phyloP scores from a whole-genome alignment of 2,797 vertebrate species.

The Thunnus albacares region DNA sequence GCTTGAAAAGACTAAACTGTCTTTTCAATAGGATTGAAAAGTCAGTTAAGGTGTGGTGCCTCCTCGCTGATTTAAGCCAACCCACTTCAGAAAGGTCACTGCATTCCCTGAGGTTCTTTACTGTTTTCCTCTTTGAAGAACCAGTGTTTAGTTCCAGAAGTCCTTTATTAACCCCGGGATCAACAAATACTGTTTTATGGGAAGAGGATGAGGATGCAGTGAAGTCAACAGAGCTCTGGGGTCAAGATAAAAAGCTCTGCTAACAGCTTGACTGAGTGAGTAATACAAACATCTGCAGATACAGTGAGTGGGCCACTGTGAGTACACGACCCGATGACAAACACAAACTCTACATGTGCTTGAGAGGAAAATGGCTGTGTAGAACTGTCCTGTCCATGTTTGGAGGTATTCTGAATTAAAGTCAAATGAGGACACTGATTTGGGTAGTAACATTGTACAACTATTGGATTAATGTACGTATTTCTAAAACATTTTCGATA shows the following conservation, averaged over 20 bases:
- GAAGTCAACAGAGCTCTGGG: slow-evolving; percentile 65
- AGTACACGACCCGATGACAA: slow-evolving; percentile 43
- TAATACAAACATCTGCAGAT: slow-evolving; percentile 71
- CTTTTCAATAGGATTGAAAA: slow-evolving; percentile 28
- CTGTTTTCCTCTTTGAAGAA: slow-evolving; percentile 67
- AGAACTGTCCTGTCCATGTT: slow-evolving; percentile 22
- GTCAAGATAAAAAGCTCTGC: slow-evolving; percentile 68
- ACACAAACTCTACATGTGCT: slow-evolving; percentile 47
- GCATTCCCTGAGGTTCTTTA: slow-evolving; percentile 52
- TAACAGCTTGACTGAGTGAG: slow-evolving; percentile 67
- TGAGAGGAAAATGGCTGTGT: slow-evolving; percentile 10
- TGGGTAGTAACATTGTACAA: neutral
- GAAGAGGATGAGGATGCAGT: slow-evolving; percentile 73
- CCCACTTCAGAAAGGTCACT: slow-evolving; percentile 55
- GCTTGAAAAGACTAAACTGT: slow-evolving; percentile 11
- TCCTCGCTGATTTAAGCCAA: slow-evolving; percentile 40
- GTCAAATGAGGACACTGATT: neutral
- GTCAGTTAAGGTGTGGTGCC: slow-evolving; percentile 39
- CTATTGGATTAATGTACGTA: neutral
- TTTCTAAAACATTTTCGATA: slow-evolving; percentile 4
- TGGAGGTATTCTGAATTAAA: slow-evolving; percentile 16
- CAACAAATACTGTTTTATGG: slow-evolving; percentile 78
- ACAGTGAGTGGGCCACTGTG: slow-evolving; percentile 50
- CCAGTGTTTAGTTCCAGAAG: slow-evolving; percentile 65
- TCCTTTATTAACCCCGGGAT: slow-evolving; percentile 71